phyloP scores from a whole-genome alignment of 2,113 vertebrate species.

The Rhinichthys klamathensis region DNA sequence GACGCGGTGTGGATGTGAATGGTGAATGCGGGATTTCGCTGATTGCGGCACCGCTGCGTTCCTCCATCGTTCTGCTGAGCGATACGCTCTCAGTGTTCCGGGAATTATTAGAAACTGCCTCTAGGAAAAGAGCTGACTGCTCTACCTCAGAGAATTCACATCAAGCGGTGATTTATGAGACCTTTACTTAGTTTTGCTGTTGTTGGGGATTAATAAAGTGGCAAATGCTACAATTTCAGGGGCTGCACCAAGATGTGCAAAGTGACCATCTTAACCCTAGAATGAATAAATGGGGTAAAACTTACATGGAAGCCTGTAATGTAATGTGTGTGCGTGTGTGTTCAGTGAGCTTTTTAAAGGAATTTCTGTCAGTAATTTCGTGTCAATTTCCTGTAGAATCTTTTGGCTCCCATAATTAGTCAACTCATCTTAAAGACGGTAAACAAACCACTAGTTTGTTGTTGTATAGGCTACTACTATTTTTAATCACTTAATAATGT shows the following conservation, averaged over 20 bases:
- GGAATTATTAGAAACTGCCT: conserved; percentile 41
- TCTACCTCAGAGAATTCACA: background rate
- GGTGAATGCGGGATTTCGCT: conserved; percentile 53
- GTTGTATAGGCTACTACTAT: too few relatives aligned
- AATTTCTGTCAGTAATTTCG: background rate
- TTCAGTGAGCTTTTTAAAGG: background rate
- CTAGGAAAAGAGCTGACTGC: conserved; percentile 41
- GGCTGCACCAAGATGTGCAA: background rate
- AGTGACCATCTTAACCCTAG: background rate
- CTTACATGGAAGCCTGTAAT: background rate
- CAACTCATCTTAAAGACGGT: background rate
- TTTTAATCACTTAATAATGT: too few relatives aligned
- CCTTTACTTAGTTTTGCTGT: conserved; percentile 3
- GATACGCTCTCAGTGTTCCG: conserved; percentile 36
- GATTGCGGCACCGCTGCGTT: conserved; percentile 52
- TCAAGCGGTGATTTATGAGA: conserved; percentile 25
- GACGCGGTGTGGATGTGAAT: conserved; percentile 32
- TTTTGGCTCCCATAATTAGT: background rate
- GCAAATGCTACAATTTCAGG: background rate
- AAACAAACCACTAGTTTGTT: background rate
- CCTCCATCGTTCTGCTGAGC: conserved; percentile 54
- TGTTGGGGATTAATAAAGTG: conserved; percentile 14
- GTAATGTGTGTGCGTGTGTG: background rate
- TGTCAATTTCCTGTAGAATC: background rate
- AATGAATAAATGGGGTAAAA: background rate